Evolutionary conservation across 2,113 vertebrate species (phyloP).

Genomic region (Anser cygnoides): DNA sequence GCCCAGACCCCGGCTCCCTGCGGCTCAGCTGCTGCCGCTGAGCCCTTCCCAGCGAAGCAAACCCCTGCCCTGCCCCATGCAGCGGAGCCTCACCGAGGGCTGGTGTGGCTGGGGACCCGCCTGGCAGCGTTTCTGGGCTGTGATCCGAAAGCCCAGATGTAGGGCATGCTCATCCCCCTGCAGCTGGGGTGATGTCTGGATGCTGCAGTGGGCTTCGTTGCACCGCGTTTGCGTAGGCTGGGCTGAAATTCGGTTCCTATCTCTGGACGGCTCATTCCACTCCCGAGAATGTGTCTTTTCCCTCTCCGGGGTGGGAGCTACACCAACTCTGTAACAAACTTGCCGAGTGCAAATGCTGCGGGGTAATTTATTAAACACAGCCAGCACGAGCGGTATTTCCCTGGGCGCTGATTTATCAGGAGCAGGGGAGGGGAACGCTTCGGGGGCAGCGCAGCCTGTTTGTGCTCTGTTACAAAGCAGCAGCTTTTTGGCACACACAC

Average conservation of each 20-base stretch:
- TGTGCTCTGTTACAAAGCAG: not conserved
- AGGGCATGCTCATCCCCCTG: accelerated
- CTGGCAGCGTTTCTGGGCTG: not conserved
- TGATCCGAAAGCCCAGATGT: not conserved
- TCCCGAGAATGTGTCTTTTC: not conserved
- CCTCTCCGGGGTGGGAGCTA: conserved; percentile 23
- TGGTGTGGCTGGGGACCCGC: conserved; percentile 21
- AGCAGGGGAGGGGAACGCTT: not conserved
- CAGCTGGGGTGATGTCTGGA: not conserved
- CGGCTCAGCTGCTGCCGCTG: not conserved
- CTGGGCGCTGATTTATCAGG: conserved; percentile 30
- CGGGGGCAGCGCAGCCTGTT: not conserved
- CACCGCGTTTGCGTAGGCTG: conserved; percentile 67
- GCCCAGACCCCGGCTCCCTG: not conserved
- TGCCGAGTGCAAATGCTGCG: not conserved
- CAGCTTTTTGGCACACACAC: not conserved
- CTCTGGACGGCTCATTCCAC: conserved; percentile 27
- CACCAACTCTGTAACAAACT: conserved; percentile 2
- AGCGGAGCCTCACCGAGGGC: not conserved
- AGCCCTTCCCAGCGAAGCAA: conserved; percentile 25
- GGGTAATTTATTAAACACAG: conserved; percentile 40
- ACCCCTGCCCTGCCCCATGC: not conserved
- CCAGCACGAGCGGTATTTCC: conserved; percentile 29
- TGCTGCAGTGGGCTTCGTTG: conserved; percentile 35
- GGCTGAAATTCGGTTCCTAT: conserved; percentile 57